Percentiles rank a stretch among this genome's conserved stretches.
phyloP scores from a whole-genome alignment of 2,888 invertebrate genomes.

The Cyrtodaria siliqua region DNA sequence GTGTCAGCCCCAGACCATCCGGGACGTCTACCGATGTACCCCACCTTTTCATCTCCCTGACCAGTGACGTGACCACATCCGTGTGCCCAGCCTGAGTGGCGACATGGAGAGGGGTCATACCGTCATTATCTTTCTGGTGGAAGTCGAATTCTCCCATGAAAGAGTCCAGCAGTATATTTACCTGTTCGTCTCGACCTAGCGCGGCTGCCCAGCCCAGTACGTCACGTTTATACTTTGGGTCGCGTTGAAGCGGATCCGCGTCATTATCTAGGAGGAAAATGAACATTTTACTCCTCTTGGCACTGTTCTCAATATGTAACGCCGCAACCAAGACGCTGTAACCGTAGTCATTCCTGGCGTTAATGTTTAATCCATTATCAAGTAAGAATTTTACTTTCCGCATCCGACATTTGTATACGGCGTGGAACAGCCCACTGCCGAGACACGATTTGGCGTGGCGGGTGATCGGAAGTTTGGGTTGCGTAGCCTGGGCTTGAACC shows the following conservation, averaged over 20 bases:
- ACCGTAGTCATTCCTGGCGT: constrained; percentile 76
- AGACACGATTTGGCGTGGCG: constrained; percentile 60
- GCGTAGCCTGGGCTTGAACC: constrained; percentile 2
- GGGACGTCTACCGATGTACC: constrained; percentile 78
- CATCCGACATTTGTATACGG: constrained; percentile 69
- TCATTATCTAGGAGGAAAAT: constrained; percentile 71
- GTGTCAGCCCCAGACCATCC: constrained; percentile 80
- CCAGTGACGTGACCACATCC: constrained; percentile 69
- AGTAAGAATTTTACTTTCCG: constrained; percentile 72
- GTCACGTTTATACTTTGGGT: constrained; percentile 68
- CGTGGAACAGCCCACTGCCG: constrained; percentile 70
- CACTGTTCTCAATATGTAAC: constrained; percentile 74
- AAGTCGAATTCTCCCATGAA: constrained; percentile 80
- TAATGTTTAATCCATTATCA: constrained; percentile 71
- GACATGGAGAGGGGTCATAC: constrained; percentile 80
- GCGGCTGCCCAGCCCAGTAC: constrained; percentile 78
- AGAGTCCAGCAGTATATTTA: constrained; percentile 69
- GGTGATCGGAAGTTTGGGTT: constrained; percentile 37
- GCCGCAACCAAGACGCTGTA: constrained; percentile 77
- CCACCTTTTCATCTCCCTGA: constrained; percentile 73
- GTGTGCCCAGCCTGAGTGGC: constrained; percentile 74
- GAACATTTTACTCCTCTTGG: constrained; percentile 76
- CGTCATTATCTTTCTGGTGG: constrained; percentile 74
- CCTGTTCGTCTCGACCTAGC: constrained; percentile 72
- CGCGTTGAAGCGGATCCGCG: constrained; percentile 71